Evolutionary conservation across 2,888 invertebrate genomes (phyloP).

Genomic region (Pseudococcus viburni): DNA sequence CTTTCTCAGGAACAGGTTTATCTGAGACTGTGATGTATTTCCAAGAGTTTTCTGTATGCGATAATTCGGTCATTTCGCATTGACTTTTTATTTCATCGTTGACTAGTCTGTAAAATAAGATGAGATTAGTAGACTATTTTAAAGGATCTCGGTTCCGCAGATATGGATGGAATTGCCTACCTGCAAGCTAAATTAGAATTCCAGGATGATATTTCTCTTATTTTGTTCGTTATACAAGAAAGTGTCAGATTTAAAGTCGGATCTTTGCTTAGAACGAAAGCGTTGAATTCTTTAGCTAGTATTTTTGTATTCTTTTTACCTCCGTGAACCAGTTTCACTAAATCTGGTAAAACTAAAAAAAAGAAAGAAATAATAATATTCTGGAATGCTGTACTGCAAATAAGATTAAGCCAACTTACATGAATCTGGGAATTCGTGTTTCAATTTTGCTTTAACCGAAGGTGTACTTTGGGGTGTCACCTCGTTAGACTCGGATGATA

Average conservation of each 20-base stretch:
- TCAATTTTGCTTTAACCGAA: conserved; percentile 62
- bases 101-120: background rate
- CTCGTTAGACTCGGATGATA: background rate
- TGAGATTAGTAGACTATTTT: background rate
- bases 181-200: background rate
- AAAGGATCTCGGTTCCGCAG: background rate
- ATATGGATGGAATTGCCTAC: background rate
- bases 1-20: background rate
- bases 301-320: conserved; percentile 71
- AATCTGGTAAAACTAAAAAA: conserved; percentile 71
- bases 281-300: conserved; percentile 72
- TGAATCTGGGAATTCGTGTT: conserved; percentile 64
- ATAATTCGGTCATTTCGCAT: background rate
- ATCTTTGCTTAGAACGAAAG: conserved; percentile 56
- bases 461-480: conserved; percentile 25
- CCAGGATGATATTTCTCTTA: conserved; percentile 54
- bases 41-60: conserved; percentile 10
- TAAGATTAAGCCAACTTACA: background rate
- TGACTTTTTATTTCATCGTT: conserved; percentile 29
- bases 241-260: conserved; percentile 10
- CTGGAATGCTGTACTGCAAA: background rate
- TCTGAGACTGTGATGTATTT: background rate
- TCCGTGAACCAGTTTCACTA: conserved; percentile 73
- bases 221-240: conserved; percentile 19
- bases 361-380: conserved; percentile 30